Evolutionary conservation across 2,888 invertebrate species (phyloP), one percentile per base, ranked within the genome.

Genomic region (Ophraella communa): DNA sequence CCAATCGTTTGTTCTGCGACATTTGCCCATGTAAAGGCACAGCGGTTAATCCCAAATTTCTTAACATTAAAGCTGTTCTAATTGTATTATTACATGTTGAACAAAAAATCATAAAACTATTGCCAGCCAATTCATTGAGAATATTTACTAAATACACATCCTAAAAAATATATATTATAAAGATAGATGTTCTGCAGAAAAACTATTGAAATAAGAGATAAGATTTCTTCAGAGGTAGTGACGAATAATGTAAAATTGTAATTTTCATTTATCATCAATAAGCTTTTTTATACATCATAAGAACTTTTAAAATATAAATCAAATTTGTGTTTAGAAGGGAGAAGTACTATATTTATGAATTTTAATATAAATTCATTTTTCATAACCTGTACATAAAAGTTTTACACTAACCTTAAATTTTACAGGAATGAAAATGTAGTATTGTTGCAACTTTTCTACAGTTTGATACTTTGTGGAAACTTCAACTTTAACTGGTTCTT

Each of bases 11-110:
- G 79, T 96, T 95, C 84, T 99, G 99, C 11, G 94, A 92, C 96
- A 99, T 97, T 84, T 99, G 97, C 0, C 99, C 99, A 82, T 99
- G 96, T n/a, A 99, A 85, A 0, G 99, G 98, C 52, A 99, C 94
- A 0, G 98, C 98, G 1, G 92, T 90, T 66, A 98, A 87, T 5
- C 98, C 98, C 10, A 99, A 86, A 79, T 93, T 93, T 52, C 98
- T 87, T 65, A 99, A 84, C 82, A 98, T 87, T 35, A 98, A 84
- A 0, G 98, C 96, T 0, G 93, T 90, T 64, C 95, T 88, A 67
- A 96, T 89, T 0, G 98, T 95, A 78, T 93, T 93, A 64, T 92
- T 94, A 81, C 98, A 98, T 0, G 98, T 99, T 45, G 93, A 88
- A 80, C 96, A 97, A 83, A 99, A 99, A 73, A 99, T 92, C 88